Evolutionary conservation across 1,140 invertebrate genomes (phyloP).

Genomic region (Pinna nobilis): DNA sequence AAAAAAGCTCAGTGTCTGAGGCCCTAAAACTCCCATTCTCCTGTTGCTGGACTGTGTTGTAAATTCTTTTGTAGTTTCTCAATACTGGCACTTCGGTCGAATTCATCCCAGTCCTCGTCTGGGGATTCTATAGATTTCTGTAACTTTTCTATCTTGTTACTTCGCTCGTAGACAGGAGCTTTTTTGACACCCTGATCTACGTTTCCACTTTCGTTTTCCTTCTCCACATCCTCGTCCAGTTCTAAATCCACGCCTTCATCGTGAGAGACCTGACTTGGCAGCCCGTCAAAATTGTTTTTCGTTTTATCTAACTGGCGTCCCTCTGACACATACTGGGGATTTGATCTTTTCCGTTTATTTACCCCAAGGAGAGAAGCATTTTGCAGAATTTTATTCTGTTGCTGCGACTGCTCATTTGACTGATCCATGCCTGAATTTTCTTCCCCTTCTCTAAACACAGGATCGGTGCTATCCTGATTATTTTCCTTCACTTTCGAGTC

Average conservation of each 20-base stretch:
- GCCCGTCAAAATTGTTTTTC: conserved; percentile 26
- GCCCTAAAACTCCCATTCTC: conserved; percentile 70
- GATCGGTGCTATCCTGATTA: not conserved
- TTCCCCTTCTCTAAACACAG: conserved; percentile 21
- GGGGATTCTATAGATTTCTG: conserved; percentile 55
- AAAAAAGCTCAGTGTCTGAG: not conserved
- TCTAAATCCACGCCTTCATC: conserved; percentile 35
- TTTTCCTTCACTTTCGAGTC: not conserved
- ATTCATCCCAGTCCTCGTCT: conserved; percentile 63
- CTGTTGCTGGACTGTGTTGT: conserved; percentile 51
- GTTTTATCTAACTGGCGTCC: conserved; percentile 85
- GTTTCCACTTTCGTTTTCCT: conserved; percentile 44
- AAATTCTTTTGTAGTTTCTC: conserved; percentile 65
- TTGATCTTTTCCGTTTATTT: conserved; percentile 90
- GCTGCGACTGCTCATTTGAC: not conserved
- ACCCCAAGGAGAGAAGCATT: conserved; percentile 44
- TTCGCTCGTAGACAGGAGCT: conserved; percentile 30
- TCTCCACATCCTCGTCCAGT: conserved; percentile 42
- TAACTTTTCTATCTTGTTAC: conserved; percentile 64
- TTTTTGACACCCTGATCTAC: conserved; percentile 11
- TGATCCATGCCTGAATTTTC: conserved; percentile 11
- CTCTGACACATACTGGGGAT: conserved; percentile 97
- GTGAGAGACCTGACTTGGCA: conserved; percentile 34
- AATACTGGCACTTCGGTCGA: conserved; percentile 58
- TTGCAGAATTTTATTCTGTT: conserved; percentile 18